Percentiles rank a stretch among this genome's conserved stretches.
These are phyloP conservation scores for Gadus chalcogrammus DNA, from an alignment of 2,113 vertebrate species.

Conservation along the genomic window DNA sequence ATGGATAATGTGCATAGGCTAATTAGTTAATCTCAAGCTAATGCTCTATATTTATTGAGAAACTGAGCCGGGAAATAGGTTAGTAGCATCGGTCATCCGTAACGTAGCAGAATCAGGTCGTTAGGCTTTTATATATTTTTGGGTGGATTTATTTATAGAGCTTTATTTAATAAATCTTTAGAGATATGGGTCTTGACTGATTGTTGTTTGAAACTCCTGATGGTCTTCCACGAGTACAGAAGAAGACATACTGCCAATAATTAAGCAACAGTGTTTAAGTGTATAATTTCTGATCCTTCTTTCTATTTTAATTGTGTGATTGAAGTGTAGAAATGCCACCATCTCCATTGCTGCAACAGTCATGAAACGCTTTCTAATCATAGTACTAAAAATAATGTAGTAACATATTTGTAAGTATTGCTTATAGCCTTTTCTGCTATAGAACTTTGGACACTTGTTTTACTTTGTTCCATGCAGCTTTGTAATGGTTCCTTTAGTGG, in stretches of 20 bases:
- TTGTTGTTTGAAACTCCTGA: conserved; percentile 24
- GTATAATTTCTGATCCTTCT: background rate
- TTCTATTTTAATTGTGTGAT: background rate
- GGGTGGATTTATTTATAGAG: conserved; percentile 12
- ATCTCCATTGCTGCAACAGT: background rate
- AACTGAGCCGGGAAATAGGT: background rate
- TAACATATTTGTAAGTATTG: background rate
- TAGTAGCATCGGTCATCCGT: background rate
- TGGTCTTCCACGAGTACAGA: conserved; percentile 21
- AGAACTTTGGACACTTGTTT: background rate
- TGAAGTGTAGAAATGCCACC: background rate
- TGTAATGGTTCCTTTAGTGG: conserved; percentile 3
- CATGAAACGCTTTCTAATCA: background rate
- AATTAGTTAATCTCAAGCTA: too few species aligned
- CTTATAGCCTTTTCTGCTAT: background rate
- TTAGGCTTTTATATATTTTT: conserved; percentile 4
- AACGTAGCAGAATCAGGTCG: background rate
- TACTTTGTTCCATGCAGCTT: background rate
- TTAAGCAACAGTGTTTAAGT: conserved; percentile 2
- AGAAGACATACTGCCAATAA: conserved; percentile 19
- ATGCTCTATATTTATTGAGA: too few species aligned
- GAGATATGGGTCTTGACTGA: conserved; percentile 21
- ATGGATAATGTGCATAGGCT: too few species aligned
- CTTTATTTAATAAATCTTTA: conserved; percentile 22
- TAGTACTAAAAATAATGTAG: too few species aligned